phyloP scores from a whole-genome alignment of 2,113 vertebrate genomes.

The Hippocampus barbouri region DNA sequence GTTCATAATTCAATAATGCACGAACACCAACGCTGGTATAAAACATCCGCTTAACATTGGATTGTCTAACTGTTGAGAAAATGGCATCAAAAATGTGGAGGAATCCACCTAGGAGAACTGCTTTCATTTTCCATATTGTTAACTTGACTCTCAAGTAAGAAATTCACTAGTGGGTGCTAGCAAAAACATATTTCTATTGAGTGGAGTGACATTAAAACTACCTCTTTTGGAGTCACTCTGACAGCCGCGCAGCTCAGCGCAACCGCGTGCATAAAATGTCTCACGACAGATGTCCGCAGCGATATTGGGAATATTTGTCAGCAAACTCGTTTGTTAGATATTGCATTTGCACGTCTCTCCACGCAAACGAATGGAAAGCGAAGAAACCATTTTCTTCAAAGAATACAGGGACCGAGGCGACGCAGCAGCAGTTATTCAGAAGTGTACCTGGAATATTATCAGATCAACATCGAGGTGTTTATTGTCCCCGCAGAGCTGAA shows the following conservation, averaged over 20 bases:
- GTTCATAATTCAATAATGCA: slow-evolving; percentile 69
- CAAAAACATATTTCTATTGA: slow-evolving; percentile 25
- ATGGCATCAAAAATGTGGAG: slow-evolving; percentile 37
- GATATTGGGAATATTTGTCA: slow-evolving; percentile 52
- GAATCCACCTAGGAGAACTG: slow-evolving; percentile 26
- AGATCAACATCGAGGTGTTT: slow-evolving; percentile 38
- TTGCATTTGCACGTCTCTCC: slow-evolving; percentile 38
- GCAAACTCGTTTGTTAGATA: slow-evolving; percentile 47
- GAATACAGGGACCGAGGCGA: slow-evolving; percentile 32
- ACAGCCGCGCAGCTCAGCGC: slow-evolving; percentile 24
- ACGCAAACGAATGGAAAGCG: slow-evolving; percentile 25
- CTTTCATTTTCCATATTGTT: slow-evolving; percentile 40
- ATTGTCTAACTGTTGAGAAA: slow-evolving; percentile 58
- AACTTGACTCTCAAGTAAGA: slow-evolving; percentile 31
- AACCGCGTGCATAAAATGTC: slow-evolving; percentile 34
- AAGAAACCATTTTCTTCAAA: slow-evolving; percentile 45
- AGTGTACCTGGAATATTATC: slow-evolving; percentile 36
- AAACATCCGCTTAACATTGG: slow-evolving; percentile 66
- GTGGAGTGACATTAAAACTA: slow-evolving; percentile 26
- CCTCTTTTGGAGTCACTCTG: slow-evolving; percentile 38
- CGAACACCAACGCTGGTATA: slow-evolving; percentile 58
- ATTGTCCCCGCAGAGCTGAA: slow-evolving; percentile 22
- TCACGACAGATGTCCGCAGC: slow-evolving; percentile 47
- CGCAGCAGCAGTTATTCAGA: slow-evolving; percentile 33
- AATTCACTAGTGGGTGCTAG: slow-evolving; percentile 11